Base-by-base conservation (phyloP, 2,888 invertebrate genomes). In the Paralinhomoeus sp. region DNA sequence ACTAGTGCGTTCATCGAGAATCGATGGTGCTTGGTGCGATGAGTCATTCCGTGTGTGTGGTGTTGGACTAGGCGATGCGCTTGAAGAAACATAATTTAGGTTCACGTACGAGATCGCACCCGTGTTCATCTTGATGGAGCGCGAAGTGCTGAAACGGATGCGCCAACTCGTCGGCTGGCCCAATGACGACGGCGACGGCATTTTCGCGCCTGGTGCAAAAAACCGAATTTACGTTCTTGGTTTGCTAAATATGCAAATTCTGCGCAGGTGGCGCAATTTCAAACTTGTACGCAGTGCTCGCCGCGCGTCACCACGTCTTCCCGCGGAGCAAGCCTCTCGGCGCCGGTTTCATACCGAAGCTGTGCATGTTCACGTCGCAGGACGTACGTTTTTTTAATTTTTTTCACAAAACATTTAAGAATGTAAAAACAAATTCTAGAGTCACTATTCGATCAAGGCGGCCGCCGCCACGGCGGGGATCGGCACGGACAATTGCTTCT, bases 101-200 rank as follows among this genome's bases (percentile, higher is more conserved):
- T 97, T 97, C 69, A 99, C 97, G 5, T 97, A 91, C 65, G 97
- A 97, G 71, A 91, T 93, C 48, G 89, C 93, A 0, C 97, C 97
- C 0, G 93, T 97, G 35, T 97, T 93, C 72, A 93, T 93, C 53
- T 71, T 99, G 41, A 93, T 97, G 89, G 97, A 97, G 70, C 80
- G 77, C 56, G 80, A 85, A 1, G 81, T 91, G 5, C 71, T 91
- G 64, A 74, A 77, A 53, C 84, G 85, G 67, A 91, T 99, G 93
- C 70, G 87, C 44, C 75, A 76, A 60, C 76, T 85, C 61, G 83
- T 97, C 57, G 93, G 93, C 1, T 71, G 68, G 65, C 70, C 72
- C 45, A 63, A 65, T 9, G 87, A 85, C 1, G 87, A 89, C 62
- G 89, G 85, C 13, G 89, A 89, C 63, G 89, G 85, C 15, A 91